Base-by-base conservation (phyloP, 2,797 vertebrate species). In the Ciconia nigra region DNA sequence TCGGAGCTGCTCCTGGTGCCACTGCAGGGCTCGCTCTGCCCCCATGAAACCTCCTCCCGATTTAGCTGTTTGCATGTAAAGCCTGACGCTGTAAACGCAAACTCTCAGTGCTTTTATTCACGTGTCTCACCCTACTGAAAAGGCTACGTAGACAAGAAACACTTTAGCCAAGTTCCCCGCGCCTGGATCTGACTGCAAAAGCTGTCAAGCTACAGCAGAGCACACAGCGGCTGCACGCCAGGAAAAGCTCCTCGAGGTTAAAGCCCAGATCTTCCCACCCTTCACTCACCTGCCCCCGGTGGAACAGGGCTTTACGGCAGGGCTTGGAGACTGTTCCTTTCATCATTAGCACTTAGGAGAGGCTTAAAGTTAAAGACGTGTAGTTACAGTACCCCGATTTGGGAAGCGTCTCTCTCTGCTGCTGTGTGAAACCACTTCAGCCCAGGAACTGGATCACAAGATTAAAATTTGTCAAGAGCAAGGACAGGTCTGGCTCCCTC, bases 261-360 rank as follows among this genome's bases (percentile, higher is more conserved):
- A 42, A 87, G 62, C 18, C 12, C 31, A 16, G 47, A 17, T 37
- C 33, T 44, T 59, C 58, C 54, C 79, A 42, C 41, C 35, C 22
- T 22, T 49, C 65, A 39, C 12, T 71, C 0, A 1, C 71, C 49
- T 17, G 7, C 35, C 22, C 12, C 31, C 31, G 52, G 44, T 15
- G 35, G 37, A 67, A 25, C 11, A 5, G 0, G 0, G n/a, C 49
- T 35, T 71, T 44, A 4, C 6, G 31, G 41, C 4, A 33, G 61
- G n/a, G 39, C 33, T 44, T 26, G 42, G 33, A 51, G 35, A 7
- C 15, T 16, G 7, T 7, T 79, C 14, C 71, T 61, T 59, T 44
- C 57, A 57, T 79, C 49, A 7, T 19, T 5, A 83, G 26, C 72
- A 65, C 26, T 22, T 52, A n/a, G 35, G 54, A 86, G 46, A 78